These are phyloP conservation scores for Branchinecta lindahli DNA, from an alignment of 1,140 invertebrate species.

Conservation along the genomic window DNA sequence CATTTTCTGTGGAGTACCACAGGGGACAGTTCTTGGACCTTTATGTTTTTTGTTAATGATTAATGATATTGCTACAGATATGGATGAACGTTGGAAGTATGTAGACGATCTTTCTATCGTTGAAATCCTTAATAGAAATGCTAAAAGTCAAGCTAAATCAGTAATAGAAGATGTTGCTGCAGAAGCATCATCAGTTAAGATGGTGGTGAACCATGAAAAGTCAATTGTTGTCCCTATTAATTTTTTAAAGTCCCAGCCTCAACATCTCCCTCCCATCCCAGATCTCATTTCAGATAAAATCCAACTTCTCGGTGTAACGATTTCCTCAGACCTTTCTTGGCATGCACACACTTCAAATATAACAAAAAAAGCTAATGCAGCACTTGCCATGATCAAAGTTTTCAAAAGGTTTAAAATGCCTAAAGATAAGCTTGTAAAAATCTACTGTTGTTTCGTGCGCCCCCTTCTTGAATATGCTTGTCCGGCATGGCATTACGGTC, in stretches of 20 bases:
- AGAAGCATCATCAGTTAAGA: no score
- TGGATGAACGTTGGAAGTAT: no score
- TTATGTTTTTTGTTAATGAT: background rate
- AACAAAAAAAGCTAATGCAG: background rate
- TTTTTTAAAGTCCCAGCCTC: background rate
- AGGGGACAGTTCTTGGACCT: background rate
- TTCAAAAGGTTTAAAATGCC: background rate
- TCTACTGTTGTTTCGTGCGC: background rate
- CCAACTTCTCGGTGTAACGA: background rate
- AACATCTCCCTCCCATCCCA: background rate
- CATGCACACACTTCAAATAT: background rate
- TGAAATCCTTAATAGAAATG: no score
- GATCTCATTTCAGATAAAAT: background rate
- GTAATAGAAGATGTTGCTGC: no score
- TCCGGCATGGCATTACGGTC: slow-evolving; percentile 4
- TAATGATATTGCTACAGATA: background rate
- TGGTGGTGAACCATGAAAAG: no score
- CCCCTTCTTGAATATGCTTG: background rate
- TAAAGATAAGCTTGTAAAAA: background rate
- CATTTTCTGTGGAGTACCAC: background rate
- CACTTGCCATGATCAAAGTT: background rate
- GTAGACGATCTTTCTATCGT: no score
- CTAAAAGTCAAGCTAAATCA: no score
- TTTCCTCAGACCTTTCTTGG: background rate
- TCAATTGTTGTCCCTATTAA: no score